These are phyloP conservation scores for Okamejei kenojei DNA, from an alignment of 2,797 vertebrate species.

Conservation along the genomic window DNA sequence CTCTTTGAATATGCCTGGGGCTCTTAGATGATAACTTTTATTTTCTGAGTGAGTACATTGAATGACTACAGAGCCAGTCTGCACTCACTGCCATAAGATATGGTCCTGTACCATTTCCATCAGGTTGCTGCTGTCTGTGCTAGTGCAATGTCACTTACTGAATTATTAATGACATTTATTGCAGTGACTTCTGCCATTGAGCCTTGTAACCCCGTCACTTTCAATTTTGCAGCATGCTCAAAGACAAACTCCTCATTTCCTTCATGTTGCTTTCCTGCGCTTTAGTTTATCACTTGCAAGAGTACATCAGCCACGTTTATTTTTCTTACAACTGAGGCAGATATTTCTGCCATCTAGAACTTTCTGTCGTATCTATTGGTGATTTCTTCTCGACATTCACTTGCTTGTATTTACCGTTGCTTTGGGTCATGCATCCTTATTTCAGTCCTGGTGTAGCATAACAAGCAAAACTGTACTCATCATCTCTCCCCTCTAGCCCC, in stretches of 20 bases:
- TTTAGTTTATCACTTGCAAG: background rate
- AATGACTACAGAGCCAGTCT: background rate
- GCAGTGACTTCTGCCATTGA: background rate
- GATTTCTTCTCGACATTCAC: background rate
- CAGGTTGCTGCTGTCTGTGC: constrained; percentile 14
- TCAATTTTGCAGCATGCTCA: background rate
- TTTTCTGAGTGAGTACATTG: background rate
- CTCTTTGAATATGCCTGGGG: background rate
- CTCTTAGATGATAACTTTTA: constrained; percentile 1
- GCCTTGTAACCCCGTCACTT: background rate
- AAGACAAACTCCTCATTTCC: background rate
- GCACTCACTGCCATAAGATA: background rate
- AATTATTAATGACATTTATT: background rate
- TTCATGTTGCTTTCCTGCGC: background rate
- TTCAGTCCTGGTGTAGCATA: background rate
- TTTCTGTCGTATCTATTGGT: background rate
- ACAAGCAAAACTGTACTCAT: background rate
- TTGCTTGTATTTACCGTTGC: background rate
- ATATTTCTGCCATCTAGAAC: background rate
- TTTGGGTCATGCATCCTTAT: background rate
- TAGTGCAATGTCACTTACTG: background rate
- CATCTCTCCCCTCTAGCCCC: background rate
- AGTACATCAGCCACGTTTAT: background rate
- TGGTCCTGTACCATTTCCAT: background rate
- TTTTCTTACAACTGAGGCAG: background rate